Base-by-base conservation (phyloP, 2,797 vertebrate genomes). In the Oreochromis mossambicus region DNA sequence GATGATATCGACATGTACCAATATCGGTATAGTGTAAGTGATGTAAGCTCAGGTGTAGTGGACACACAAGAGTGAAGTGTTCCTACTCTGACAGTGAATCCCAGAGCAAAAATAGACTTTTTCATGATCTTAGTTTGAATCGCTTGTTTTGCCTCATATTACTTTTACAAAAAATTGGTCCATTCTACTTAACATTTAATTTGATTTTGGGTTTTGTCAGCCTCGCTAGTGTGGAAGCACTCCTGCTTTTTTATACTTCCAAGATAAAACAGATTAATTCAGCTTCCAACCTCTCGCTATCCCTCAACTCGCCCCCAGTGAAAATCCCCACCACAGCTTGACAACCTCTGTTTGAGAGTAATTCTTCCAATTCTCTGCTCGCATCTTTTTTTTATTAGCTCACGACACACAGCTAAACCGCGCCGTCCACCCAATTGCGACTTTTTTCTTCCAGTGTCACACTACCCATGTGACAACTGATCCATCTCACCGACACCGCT, bases 401-500 rank as follows among this genome's bases (percentile, higher is more conserved):
- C 19, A 9, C 55, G 38, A 13, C 34, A 55, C 29, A 36, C 34
- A 12, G 21, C 80, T 36, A 13, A 52, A 83, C 7, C 5, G n/a
- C 17, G 56, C 54, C 77, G 75, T 34, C 73, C 21, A 43, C 55
- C 56, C 13, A 7, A 50, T 41, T 78, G 56, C 34, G 56, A 51
- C 83, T 82, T 87, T 63, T 86, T 36, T 61, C 86, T 70, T 83
- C 79, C 48, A 43, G 55, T 86, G 78, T 63, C 82, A 63, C 36
- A 43, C 61, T 54, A 79, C 50, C 73, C 89, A 41, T 76, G 84
- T 78, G 81, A 89, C 84, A 84, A 78, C 83, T 87, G 91, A 93
- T 92, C 90, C 85, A 83, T 94, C 88, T 92, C 54, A 78, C 36
- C 76, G n/a, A 36, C 86, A 19, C 82, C 50, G 82, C 70, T 87